phyloP scores from a whole-genome alignment of 2,797 vertebrate genomes.

The Cirrhinus mrigala region DNA sequence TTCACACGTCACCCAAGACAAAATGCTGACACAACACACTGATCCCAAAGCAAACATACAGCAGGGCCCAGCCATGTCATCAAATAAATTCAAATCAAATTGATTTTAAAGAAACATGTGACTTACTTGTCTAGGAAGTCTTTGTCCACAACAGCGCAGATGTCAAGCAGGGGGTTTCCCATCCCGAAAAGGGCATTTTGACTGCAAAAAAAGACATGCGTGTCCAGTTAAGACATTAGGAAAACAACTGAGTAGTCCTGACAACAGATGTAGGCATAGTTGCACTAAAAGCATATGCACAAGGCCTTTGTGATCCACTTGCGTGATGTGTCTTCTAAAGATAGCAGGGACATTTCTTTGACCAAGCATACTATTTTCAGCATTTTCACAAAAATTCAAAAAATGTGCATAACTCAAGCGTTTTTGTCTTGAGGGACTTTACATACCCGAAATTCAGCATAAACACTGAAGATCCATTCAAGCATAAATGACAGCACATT shows the following conservation, averaged over 20 bases:
- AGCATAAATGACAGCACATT: slow-evolving; percentile 41
- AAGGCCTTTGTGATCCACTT: background rate
- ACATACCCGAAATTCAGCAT: slow-evolving; percentile 26
- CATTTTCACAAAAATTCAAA: background rate
- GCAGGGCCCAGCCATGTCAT: background rate
- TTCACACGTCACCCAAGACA: background rate
- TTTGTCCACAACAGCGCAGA: slow-evolving; percentile 94
- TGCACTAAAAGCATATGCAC: background rate
- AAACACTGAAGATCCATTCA: slow-evolving; percentile 33
- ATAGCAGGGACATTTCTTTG: slow-evolving; percentile 3
- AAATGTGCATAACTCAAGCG: slow-evolving; percentile 2
- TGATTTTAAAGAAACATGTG: slow-evolving; percentile 36
- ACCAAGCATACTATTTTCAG: background rate
- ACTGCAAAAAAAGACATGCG: slow-evolving; percentile 75
- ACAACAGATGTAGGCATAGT: background rate
- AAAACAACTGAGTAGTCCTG: background rate
- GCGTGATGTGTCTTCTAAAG: background rate
- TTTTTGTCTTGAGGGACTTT: slow-evolving; percentile 31
- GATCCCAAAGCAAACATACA: background rate
- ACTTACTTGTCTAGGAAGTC: slow-evolving; percentile 98
- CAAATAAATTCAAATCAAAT: background rate
- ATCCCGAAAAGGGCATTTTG: slow-evolving; percentile 96
- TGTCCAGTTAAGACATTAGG: slow-evolving; percentile 9
- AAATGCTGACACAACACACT: slow-evolving; percentile 5
- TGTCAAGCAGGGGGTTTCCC: slow-evolving; percentile 98